A percentile compares a stretch with the other conserved stretches of the same genome.
These are phyloP conservation scores for roundworm (Caenorhabditis elegans) DNA, from an alignment of 1,140 invertebrate species.

Conservation along the genomic window DNA sequence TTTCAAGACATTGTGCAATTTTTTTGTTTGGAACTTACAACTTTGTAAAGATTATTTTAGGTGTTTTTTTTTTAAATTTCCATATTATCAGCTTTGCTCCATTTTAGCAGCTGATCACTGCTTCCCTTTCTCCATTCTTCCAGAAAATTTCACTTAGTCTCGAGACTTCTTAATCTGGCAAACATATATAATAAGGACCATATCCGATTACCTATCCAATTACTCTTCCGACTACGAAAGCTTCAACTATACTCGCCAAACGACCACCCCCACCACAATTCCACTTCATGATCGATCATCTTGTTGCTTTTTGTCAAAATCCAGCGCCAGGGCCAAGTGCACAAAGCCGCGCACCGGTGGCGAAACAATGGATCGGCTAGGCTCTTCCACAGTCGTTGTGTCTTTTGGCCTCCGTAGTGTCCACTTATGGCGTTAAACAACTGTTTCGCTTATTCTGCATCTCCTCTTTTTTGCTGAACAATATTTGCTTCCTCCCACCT, in stretches of 20 bases:
- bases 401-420: conserved; percentile 26
- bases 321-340: neutral
- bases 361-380: conserved; percentile 23
- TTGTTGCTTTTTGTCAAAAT: conserved; percentile 26
- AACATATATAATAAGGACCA: conserved; percentile 9
- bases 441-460: neutral
- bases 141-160: neutral
- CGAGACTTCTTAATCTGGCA: neutral
- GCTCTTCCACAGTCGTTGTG: conserved; percentile 7
- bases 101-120: too few species aligned
- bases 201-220: conserved; percentile 33
- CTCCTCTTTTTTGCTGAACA: neutral
- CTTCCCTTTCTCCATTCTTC: too few species aligned
- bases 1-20: neutral
- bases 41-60: too few species aligned
- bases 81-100: too few species aligned
- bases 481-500: neutral
- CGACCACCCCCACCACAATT: neutral
- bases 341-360: conserved; percentile 11
- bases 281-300: conserved; percentile 19
- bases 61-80: too few species aligned
- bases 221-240: conserved; percentile 3
- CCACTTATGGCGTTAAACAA: conserved; percentile 29
- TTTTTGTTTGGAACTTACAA: too few species aligned
- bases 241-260: neutral